Evolutionary conservation across 92 coral and sea anemone species (phyloP).

Genomic region (Zoanthus sociatus): DNA sequence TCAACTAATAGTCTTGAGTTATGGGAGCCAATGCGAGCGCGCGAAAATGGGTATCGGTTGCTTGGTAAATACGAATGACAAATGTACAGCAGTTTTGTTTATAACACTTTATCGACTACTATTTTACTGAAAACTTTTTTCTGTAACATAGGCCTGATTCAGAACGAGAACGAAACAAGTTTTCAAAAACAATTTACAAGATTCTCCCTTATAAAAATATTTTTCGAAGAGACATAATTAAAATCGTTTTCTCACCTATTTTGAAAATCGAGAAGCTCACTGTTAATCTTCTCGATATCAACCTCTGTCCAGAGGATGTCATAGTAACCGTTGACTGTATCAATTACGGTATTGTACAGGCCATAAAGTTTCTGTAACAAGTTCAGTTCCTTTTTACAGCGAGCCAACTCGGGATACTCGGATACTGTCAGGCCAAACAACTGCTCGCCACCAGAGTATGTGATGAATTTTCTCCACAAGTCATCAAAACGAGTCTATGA

Average conservation of each 20-base stretch:
- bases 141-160: too few species aligned
- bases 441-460: conserved; percentile 91
- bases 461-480: conserved; percentile 86
- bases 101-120: too few species aligned
- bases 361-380: conserved; percentile 88
- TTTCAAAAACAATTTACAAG: too few species aligned
- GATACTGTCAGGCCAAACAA: conserved; percentile 87
- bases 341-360: conserved; percentile 87
- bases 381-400: conserved; percentile 88
- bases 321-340: conserved; percentile 88
- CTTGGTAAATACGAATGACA: too few species aligned
- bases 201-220: too few species aligned
- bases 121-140: too few species aligned
- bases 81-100: too few species aligned
- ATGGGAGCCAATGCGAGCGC: too few species aligned
- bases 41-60: too few species aligned
- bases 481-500: conserved; percentile 76
- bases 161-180: too few species aligned
- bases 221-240: too few species aligned
- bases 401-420: conserved; percentile 84
- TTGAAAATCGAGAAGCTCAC: conserved; percentile 85
- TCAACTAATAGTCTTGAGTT: too few species aligned
- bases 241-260: conserved; percentile 65
- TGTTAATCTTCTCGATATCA: conserved; percentile 88
- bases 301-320: conserved; percentile 93